phyloP scores from a whole-genome alignment of 2,888 invertebrate genomes.

The Erpobdella octoculata region DNA sequence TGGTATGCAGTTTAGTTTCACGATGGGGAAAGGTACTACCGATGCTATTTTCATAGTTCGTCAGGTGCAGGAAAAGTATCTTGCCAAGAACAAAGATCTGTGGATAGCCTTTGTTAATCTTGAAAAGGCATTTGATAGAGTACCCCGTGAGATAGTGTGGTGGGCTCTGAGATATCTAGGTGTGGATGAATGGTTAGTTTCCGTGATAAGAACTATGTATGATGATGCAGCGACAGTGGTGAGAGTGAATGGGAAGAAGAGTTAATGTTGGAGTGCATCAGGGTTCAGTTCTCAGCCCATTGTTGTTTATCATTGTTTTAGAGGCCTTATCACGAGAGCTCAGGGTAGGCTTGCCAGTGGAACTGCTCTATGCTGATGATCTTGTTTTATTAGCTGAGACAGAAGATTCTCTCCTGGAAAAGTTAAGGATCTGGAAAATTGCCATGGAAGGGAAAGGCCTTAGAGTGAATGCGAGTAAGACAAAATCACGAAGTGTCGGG shows the following conservation, averaged over 20 bases:
- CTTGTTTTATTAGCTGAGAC: conserved; percentile 3
- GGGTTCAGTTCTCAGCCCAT: neutral
- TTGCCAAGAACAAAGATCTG: conserved; percentile 6
- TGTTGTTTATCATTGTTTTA: neutral
- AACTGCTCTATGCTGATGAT: conserved; percentile 19
- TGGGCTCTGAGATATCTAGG: neutral
- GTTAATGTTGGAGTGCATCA: neutral
- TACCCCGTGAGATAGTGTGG: conserved; percentile 1
- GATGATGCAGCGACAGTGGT: neutral
- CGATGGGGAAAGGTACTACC: conserved; percentile 8
- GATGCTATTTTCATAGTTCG: conserved; percentile 19
- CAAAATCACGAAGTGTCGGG: neutral
- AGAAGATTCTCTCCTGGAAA: conserved; percentile 3
- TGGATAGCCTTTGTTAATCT: conserved; percentile 19
- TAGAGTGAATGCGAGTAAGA: neutral
- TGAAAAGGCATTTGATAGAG: conserved; percentile 23
- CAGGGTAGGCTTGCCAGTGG: neutral
- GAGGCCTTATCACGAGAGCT: neutral
- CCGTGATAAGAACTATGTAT: neutral
- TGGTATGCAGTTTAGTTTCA: conserved; percentile 23
- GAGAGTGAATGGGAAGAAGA: neutral
- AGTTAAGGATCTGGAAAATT: neutral
- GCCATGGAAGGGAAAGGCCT: conserved; percentile 3
- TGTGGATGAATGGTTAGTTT: neutral
- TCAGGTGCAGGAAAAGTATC: conserved; percentile 8